A percentile compares a stretch with the other conserved stretches of the same genome.
phyloP scores from a whole-genome alignment of 2,113 vertebrate genomes.

The Scolopax mira region DNA sequence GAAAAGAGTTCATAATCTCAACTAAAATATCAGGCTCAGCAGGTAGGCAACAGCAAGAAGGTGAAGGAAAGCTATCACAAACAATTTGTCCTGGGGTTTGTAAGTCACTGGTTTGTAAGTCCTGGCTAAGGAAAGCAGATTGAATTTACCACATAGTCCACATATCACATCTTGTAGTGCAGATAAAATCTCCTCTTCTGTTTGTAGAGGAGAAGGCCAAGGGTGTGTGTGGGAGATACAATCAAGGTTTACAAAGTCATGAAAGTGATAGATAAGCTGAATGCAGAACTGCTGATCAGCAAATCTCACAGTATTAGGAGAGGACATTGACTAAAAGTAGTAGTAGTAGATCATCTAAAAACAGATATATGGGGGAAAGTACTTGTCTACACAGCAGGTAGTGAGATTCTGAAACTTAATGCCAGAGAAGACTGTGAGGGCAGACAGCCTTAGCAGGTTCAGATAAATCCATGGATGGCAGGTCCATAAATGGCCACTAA shows the following conservation, averaged over 20 bases:
- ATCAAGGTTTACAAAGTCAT: neutral
- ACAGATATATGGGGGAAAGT: neutral
- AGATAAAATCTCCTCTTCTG: neutral
- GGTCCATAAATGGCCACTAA: neutral
- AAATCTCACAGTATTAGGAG: neutral
- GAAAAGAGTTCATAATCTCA: neutral
- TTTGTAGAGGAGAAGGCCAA: neutral
- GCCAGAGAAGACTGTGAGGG: neutral
- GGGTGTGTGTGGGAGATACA: neutral
- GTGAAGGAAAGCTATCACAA: neutral
- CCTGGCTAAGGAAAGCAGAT: neutral
- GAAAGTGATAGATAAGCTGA: neutral
- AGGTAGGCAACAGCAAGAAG: neutral
- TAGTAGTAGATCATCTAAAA: neutral
- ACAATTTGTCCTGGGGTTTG: neutral
- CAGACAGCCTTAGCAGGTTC: neutral
- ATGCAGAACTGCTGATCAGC: neutral
- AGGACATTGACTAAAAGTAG: neutral
- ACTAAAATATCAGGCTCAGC: neutral
- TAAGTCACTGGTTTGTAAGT: neutral
- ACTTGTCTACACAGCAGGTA: neutral
- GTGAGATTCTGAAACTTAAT: neutral
- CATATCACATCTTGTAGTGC: neutral
- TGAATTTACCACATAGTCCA: neutral
- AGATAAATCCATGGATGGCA: neutral